Evolutionary conservation across 2,888 invertebrate species (phyloP), one percentile per base, ranked within the genome.

Genomic region (Junonia oenone): DNA sequence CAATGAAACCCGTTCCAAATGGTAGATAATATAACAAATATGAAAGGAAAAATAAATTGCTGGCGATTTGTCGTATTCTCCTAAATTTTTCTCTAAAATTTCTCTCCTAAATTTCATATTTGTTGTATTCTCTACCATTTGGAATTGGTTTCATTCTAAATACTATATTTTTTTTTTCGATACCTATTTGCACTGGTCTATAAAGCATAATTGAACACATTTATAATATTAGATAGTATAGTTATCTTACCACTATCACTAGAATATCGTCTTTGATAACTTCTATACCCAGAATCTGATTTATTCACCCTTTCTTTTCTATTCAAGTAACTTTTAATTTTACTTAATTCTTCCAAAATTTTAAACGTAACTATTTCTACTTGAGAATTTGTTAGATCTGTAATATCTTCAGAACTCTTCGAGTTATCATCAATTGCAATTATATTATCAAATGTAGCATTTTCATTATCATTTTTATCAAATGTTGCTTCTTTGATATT

Each of bases 271-370:
- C 62, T 62, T 47, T 81, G 82, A 0, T 78, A 78, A 38, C 80
- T 87, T 56, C 63, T 78, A 6, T 81, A 87, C 0, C 83, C 85
- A 0, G 83, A 81, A 61, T 86, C 83, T 0, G 70, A 71, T 14
- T 73, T 73, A 2, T 57, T 52, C 37, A 59, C 66, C 38, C 66
- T 69, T 0, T 71, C 68, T 31, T 58, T 65, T 51, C 50, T 78
- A 35, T 67, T 71, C 35, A 86, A 68, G 66, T 68, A 82, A 2
- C 50, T 61, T 54, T 81, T 84, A 0, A 86, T 63, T 64, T 73
- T 82, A 57, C 76, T 83, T 14, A 84, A 67, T 60, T 85, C 87
- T 65, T 83, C 81, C 22, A 88, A 55, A 8, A 85, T 75, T 76
- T 88, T 87, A 40, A 81, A 87, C 0, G 87, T 75, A 2, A 89